Evolutionary conservation across 2,113 vertebrate species (phyloP).

Genomic region (Nematolebias whitei): DNA sequence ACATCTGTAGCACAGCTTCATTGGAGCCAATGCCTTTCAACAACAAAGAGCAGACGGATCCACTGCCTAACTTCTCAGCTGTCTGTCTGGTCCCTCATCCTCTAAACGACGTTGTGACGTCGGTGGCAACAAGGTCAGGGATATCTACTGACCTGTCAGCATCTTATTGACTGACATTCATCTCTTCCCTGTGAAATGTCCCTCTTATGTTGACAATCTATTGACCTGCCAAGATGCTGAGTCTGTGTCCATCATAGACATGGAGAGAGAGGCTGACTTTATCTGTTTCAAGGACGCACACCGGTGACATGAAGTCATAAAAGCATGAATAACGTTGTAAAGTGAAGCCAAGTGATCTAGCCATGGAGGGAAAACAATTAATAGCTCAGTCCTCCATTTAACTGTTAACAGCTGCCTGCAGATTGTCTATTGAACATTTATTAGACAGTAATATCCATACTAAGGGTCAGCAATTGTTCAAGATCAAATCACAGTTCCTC

Average conservation of each 20-base stretch:
- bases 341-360: conserved; percentile 23
- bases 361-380: conserved; percentile 8
- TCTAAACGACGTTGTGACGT: conserved; percentile 25
- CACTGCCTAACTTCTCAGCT: neutral
- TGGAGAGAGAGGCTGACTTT: conserved; percentile 44
- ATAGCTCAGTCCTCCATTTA: no score
- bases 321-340: conserved; percentile 8
- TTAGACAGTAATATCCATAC: conserved; percentile 34
- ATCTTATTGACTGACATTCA: conserved; percentile 65
- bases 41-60: neutral
- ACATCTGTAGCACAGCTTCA: neutral
- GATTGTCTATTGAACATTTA: conserved; percentile 40
- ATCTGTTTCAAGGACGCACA: conserved; percentile 30
- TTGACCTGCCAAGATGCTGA: conserved; percentile 56
- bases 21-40: neutral
- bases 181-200: conserved; percentile 59
- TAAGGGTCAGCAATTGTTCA: conserved; percentile 44
- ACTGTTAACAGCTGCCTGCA: conserved; percentile 30
- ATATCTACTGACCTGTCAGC: conserved; percentile 63
- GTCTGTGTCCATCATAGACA: conserved; percentile 23
- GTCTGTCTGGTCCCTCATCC: conserved; percentile 14
- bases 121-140: conserved; percentile 51
- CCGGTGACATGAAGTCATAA: conserved; percentile 11
- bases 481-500: conserved; percentile 52
- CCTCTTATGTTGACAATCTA: conserved; percentile 56